Evolutionary conservation across 2,797 vertebrate species (phyloP).

Genomic region (Acipenser ruthenus): DNA sequence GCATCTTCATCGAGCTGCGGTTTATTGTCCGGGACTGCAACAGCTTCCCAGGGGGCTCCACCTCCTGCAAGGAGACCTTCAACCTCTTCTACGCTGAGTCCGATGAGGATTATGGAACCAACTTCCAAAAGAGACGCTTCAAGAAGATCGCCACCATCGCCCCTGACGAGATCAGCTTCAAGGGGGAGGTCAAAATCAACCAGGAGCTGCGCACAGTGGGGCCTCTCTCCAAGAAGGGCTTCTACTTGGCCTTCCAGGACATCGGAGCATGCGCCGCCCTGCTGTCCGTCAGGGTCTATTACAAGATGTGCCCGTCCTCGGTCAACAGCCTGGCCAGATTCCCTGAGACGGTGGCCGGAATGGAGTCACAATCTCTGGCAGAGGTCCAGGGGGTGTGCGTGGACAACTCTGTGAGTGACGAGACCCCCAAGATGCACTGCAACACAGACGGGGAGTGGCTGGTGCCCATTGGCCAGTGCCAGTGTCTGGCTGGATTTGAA

Average conservation of each 20-base stretch:
- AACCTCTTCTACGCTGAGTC: constrained; percentile 84
- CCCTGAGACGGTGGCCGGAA: constrained; percentile 78
- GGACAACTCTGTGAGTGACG: constrained; percentile 60
- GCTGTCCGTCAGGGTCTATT: constrained; percentile 80
- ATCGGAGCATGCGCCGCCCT: constrained; percentile 83
- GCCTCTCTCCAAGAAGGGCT: constrained; percentile 70
- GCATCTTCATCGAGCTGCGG: constrained; percentile 81
- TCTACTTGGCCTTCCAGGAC: constrained; percentile 95
- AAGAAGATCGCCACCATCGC: constrained; percentile 89
- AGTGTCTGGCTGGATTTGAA: constrained; percentile 76
- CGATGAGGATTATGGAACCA: constrained; percentile 85
- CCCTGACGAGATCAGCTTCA: constrained; percentile 81
- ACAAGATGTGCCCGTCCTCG: constrained; percentile 79
- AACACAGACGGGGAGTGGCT: constrained; percentile 85
- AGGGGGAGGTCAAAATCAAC: constrained; percentile 73
- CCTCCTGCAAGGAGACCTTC: constrained; percentile 92
- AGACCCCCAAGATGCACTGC: constrained; percentile 79
- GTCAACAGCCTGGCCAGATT: constrained; percentile 73
- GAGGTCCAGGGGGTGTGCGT: constrained; percentile 78
- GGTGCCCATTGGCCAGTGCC: constrained; percentile 83
- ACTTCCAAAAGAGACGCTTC: constrained; percentile 87
- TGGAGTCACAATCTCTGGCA: constrained; percentile 63
- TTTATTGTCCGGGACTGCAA: constrained; percentile 91
- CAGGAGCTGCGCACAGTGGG: constrained; percentile 70
- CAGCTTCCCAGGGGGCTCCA: constrained; percentile 72